Percentiles rank a stretch among this genome's conserved stretches.
These are phyloP conservation scores for Vespertilio murinus DNA, from an alignment of 2,797 vertebrate genomes.

Conservation along the genomic window DNA sequence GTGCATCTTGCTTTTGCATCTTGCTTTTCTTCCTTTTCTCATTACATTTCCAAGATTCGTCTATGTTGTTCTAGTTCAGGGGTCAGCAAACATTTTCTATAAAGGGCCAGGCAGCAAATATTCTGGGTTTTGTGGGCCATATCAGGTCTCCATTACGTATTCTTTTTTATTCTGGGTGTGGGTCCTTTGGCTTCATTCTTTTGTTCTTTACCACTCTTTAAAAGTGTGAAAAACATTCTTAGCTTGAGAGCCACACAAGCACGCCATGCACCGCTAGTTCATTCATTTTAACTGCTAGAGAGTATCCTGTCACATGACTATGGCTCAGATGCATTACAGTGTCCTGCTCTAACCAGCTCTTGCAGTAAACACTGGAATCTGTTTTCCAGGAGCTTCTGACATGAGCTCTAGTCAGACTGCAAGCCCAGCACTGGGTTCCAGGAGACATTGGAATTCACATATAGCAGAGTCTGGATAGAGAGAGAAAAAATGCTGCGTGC, in stretches of 20 bases:
- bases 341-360: neutral
- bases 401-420: neutral
- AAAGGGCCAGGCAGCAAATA: neutral
- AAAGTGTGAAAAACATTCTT: neutral
- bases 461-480: neutral
- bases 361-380: neutral
- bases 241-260: neutral
- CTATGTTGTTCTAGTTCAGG: neutral
- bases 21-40: neutral
- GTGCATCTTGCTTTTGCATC: neutral
- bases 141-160: neutral
- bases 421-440: neutral
- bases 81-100: neutral
- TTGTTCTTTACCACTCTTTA: neutral
- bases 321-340: fast-evolving
- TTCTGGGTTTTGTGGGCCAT: neutral
- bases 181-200: neutral
- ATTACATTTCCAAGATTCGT: neutral
- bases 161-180: neutral
- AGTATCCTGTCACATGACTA: neutral
- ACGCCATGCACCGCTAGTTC: neutral
- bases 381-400: neutral
- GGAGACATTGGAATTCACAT: neutral
- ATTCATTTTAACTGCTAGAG: neutral
- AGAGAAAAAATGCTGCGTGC: neutral